A percentile compares a stretch with the other conserved stretches of the same genome.
Evolutionary conservation across 35 echinoderm and acorn worm genomes (phyloP).

Genomic region (Apostichopus japonicus): DNA sequence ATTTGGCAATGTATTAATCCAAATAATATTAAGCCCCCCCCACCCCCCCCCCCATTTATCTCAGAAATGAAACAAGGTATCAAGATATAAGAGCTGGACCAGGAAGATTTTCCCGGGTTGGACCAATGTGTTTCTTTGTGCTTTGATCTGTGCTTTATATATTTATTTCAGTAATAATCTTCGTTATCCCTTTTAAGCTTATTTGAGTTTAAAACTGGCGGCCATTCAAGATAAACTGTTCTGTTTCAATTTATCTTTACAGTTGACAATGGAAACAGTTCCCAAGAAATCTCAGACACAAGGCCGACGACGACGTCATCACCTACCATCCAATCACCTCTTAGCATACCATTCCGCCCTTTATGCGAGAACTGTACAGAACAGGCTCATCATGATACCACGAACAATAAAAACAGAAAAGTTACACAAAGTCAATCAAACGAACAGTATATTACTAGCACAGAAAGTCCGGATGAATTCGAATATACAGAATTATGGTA

Average conservation of each 20-base stretch:
- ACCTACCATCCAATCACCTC: conserved; percentile 25
- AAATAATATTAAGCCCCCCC: too few relatives aligned
- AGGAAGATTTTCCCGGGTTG: too few relatives aligned
- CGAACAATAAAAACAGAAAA: conserved; percentile 15
- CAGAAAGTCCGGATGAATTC: conserved; percentile 28
- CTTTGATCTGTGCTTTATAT: too few relatives aligned
- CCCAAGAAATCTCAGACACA: conserved; percentile 52
- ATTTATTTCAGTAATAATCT: too few relatives aligned
- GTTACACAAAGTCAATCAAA: neutral
- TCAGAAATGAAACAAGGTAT: too few relatives aligned
- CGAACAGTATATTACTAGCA: neutral
- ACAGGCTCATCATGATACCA: neutral
- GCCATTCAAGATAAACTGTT: too few relatives aligned
- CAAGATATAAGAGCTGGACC: too few relatives aligned
- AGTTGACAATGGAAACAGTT: conserved; percentile 52
- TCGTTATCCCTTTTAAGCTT: too few relatives aligned
- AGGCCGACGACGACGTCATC: conserved; percentile 17
- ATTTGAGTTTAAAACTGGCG: too few relatives aligned
- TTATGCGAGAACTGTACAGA: conserved; percentile 49
- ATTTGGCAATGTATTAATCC: too few relatives aligned
- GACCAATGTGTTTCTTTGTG: too few relatives aligned
- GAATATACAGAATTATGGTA: conserved; percentile 46
- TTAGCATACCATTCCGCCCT: conserved; percentile 12
- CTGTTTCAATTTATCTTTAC: neutral
- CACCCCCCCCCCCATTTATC: too few relatives aligned